These are phyloP conservation scores for Melanaphis sacchari DNA, from an alignment of 1,140 invertebrate species.

Conservation along the genomic window DNA sequence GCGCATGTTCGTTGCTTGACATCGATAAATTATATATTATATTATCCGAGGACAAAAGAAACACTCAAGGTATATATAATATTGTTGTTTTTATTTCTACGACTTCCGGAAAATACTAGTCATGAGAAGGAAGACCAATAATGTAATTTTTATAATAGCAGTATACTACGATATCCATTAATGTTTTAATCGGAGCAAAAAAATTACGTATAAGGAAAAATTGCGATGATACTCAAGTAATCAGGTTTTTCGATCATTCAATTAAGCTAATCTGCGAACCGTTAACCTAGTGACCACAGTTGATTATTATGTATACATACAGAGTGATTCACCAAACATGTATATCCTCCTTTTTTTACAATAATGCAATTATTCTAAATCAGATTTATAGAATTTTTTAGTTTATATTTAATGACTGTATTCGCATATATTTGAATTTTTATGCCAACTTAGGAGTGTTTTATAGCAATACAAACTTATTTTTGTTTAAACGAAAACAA, in stretches of 20 bases:
- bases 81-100: neutral
- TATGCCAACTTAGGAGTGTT: neutral
- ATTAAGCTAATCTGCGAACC: conserved; percentile 5
- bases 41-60: neutral
- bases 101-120: conserved; percentile 8
- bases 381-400: neutral
- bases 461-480: neutral
- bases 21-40: neutral
- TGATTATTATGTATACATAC: neutral
- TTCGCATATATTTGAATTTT: neutral
- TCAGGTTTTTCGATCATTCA: conserved; percentile 29
- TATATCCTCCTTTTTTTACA: neutral
- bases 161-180: neutral
- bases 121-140: neutral
- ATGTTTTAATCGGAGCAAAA: conserved; percentile 26
- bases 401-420: neutral
- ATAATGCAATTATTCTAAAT: neutral
- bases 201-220: neutral
- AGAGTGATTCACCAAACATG: neutral
- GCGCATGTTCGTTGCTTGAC: neutral
- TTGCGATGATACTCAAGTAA: neutral
- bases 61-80: neutral
- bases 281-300: conserved; percentile 41
- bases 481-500: neutral
- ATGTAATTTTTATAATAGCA: neutral